phyloP scores from a whole-genome alignment of 2,113 vertebrate genomes.

The Chiloscyllium plagiosum region DNA sequence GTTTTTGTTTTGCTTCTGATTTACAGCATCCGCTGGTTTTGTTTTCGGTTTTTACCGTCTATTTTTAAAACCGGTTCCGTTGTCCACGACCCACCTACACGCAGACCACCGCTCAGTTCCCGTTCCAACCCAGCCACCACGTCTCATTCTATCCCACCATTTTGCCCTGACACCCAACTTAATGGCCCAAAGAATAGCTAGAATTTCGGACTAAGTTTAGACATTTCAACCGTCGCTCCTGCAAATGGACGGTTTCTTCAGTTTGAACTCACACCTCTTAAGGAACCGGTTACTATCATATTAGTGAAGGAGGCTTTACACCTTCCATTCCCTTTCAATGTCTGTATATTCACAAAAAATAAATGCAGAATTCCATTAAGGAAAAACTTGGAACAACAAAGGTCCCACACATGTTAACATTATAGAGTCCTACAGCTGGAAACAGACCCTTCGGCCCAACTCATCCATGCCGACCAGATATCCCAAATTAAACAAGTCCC shows the following conservation, averaged over 20 bases:
- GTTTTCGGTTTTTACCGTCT: no score
- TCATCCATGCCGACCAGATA: no score
- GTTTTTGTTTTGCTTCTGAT: no score
- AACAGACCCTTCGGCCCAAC: no score
- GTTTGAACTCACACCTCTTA: no score
- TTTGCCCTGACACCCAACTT: background rate
- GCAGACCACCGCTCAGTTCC: background rate
- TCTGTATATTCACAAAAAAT: background rate
- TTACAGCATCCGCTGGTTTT: no score
- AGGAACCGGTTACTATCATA: no score
- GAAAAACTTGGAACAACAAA: background rate
- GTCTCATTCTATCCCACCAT: background rate
- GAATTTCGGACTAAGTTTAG: background rate
- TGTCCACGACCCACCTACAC: no score
- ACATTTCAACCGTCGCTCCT: background rate
- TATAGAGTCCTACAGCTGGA: no score
- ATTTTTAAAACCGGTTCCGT: background rate
- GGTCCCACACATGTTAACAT: no score
- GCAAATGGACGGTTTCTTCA: background rate
- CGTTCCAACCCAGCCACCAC: background rate
- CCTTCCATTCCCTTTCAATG: background rate
- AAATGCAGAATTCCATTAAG: background rate
- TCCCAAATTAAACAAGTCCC: no score
- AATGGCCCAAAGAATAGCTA: background rate
- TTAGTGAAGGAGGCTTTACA: no score